Evolutionary conservation across 2,113 vertebrate species (phyloP).

Genomic region (Clinocottus analis): DNA sequence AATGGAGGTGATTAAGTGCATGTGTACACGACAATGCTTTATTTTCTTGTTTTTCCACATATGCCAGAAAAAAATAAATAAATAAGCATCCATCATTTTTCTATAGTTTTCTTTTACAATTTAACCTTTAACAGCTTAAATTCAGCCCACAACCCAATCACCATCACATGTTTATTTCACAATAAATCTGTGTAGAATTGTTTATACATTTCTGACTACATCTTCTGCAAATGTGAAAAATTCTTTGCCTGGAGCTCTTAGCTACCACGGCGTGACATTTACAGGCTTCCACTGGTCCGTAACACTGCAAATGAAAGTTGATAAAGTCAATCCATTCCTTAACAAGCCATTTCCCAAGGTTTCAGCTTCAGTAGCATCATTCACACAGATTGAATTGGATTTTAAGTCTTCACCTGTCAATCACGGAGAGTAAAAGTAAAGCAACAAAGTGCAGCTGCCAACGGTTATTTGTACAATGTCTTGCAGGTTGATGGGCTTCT

Average conservation of each 20-base stretch:
- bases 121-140: neutral
- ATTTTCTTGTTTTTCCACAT: neutral
- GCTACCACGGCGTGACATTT: slow-evolving; percentile 15
- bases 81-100: too few species aligned
- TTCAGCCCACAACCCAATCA: neutral
- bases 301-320: slow-evolving; percentile 10
- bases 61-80: neutral
- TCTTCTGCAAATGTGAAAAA: slow-evolving; percentile 15
- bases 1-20: too few species aligned
- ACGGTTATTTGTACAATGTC: slow-evolving; percentile 14
- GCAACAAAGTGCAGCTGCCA: neutral
- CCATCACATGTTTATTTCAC: neutral
- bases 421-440: neutral
- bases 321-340: slow-evolving; percentile 21
- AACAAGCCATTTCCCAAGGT: slow-evolving; percentile 5
- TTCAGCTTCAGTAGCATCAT: neutral
- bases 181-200: slow-evolving; percentile 11
- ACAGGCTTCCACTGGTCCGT: neutral
- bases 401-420: slow-evolving; percentile 16
- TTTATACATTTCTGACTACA: neutral
- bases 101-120: neutral
- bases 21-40: neutral
- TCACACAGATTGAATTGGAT: slow-evolving; percentile 24
- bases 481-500: neutral
- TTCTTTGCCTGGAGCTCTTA: neutral